Evolutionary conservation across 2,888 invertebrate genomes (phyloP).

Genomic region (Morpho achilles): DNA sequence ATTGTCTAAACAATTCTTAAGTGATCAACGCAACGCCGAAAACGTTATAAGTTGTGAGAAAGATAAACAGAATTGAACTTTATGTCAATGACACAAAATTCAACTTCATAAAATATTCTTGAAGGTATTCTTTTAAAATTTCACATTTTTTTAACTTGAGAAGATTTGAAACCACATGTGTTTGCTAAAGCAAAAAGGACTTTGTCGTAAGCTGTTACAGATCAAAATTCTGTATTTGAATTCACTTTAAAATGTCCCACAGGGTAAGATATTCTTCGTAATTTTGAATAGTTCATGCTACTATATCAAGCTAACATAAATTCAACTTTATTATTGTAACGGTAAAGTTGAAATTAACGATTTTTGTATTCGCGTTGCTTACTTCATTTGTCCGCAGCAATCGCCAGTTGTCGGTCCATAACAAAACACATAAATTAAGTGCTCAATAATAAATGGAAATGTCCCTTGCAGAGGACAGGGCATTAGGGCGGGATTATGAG

Average conservation of each 20-base stretch:
- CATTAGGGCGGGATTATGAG: conserved; percentile 78
- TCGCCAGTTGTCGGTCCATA: conserved; percentile 73
- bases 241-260: conserved; percentile 57
- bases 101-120: conserved; percentile 23
- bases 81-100: conserved; percentile 14
- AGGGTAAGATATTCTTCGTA: conserved; percentile 46
- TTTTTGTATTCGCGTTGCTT: conserved; percentile 24
- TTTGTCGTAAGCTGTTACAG: conserved; percentile 32
- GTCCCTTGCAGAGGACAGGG: conserved; percentile 79
- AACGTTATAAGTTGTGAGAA: conserved; percentile 37
- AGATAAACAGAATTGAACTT: conserved; percentile 28
- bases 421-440: conserved; percentile 81
- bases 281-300: conserved; percentile 30
- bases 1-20: conserved; percentile 72
- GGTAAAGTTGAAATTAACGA: conserved; percentile 32
- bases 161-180: conserved; percentile 42
- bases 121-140: conserved; percentile 42
- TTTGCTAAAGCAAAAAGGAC: conserved; percentile 34
- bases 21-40: conserved; percentile 44
- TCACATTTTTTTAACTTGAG: conserved; percentile 40
- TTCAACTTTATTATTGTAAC: conserved; percentile 17
- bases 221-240: conserved; percentile 33
- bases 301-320: conserved; percentile 27
- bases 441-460: conserved; percentile 81
- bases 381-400: conserved; percentile 39